These are phyloP conservation scores for Brachionus plicatilis DNA, from an alignment of 1,140 invertebrate genomes.

Conservation along the genomic window DNA sequence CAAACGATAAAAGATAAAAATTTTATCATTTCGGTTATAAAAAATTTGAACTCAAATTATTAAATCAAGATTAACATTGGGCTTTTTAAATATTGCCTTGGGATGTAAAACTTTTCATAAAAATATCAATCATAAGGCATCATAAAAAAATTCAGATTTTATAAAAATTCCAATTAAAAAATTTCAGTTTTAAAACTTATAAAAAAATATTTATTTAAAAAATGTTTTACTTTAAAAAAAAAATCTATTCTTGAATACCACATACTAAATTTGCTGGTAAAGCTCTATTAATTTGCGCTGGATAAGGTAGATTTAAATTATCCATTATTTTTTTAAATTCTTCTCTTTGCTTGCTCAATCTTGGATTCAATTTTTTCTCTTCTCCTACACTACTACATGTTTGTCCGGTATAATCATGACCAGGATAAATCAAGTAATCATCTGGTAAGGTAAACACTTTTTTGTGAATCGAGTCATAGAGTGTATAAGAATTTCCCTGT, in stretches of 20 bases:
- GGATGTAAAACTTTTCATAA: too few relatives aligned
- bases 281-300: slow-evolving; percentile 87
- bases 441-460: slow-evolving; percentile 82
- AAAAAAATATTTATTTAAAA: neutral
- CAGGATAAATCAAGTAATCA: slow-evolving; percentile 78
- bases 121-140: too few relatives aligned
- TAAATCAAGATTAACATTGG: too few relatives aligned
- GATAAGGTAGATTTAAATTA: slow-evolving; percentile 84
- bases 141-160: neutral
- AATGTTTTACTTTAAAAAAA: too few relatives aligned
- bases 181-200: neutral
- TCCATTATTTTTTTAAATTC: slow-evolving; percentile 90
- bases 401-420: slow-evolving; percentile 84
- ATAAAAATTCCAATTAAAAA: neutral
- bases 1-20: neutral
- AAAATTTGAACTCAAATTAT: too few relatives aligned
- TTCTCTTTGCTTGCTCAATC: slow-evolving; percentile 73
- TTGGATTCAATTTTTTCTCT: slow-evolving; percentile 82
- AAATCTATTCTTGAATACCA: slow-evolving; percentile 62
- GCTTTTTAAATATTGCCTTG: too few relatives aligned
- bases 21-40: too few relatives aligned
- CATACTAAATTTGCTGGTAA: slow-evolving; percentile 82
- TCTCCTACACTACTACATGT: slow-evolving; percentile 74
- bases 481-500: slow-evolving; percentile 62
- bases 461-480: slow-evolving; percentile 82